Conservation (phyloP, 2,888 invertebrate genomes). For the Dioctria rufipes region DNA sequence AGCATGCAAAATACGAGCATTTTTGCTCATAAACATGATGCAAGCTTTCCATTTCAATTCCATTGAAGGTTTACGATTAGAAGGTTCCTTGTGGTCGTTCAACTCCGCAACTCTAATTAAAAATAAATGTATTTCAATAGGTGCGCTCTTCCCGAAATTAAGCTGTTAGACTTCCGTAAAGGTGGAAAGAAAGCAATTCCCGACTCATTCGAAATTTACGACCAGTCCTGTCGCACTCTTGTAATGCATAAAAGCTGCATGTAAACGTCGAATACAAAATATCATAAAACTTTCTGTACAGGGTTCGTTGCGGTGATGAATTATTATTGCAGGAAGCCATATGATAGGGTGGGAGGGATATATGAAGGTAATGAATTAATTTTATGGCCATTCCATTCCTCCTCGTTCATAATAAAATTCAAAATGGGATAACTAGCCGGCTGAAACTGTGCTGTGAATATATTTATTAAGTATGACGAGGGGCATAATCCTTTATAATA, state of each 20-base stretch:
- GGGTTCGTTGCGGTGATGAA: constrained; percentile 16
- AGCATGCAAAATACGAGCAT: constrained; percentile 22
- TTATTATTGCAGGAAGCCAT: neutral
- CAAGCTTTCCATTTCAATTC: neutral
- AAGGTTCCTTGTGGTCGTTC: constrained; percentile 4
- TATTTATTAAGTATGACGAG: neutral
- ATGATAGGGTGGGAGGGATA: neutral
- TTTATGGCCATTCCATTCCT: constrained; percentile 21
- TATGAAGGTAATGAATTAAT: constrained; percentile 27
- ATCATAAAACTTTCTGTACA: constrained; percentile 27
- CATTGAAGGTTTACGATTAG: neutral
- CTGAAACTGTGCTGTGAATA: no score
- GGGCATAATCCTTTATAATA: constrained; percentile 10
- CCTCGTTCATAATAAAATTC: neutral
- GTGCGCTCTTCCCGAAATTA: constrained; percentile 1
- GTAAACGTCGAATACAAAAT: constrained; percentile 29
- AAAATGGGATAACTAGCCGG: constrained; percentile 26
- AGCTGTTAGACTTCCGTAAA: constrained; percentile 26
- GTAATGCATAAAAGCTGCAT: constrained; percentile 27
- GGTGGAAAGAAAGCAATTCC: constrained; percentile 29
- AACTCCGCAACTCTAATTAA: neutral
- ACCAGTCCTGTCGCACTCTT: constrained; percentile 20
- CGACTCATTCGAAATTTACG: constrained; percentile 25
- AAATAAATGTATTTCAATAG: neutral
- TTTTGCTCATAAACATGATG: constrained; percentile 12